These are phyloP conservation scores for Pygoscelis adeliae DNA, from an alignment of 2,113 vertebrate species.

Conservation along the genomic window DNA sequence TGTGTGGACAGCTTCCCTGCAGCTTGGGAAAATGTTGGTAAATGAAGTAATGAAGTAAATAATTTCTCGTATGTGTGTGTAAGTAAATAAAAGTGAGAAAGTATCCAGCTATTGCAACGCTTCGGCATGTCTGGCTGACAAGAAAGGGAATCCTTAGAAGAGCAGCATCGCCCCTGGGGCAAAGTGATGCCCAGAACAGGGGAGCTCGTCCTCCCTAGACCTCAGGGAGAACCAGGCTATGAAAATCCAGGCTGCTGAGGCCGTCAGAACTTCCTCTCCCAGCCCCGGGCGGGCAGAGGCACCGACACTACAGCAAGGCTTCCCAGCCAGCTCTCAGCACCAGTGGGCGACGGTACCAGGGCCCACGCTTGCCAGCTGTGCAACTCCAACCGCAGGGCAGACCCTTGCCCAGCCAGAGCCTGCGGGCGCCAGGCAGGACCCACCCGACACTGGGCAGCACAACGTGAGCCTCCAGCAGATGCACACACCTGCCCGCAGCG, in stretches of 20 bases:
- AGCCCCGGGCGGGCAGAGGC: not conserved
- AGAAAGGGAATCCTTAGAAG: not conserved
- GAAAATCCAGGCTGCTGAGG: not conserved
- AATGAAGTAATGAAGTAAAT: not conserved
- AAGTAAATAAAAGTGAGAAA: not conserved
- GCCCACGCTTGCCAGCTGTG: rapidly evolving
- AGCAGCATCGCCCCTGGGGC: not conserved
- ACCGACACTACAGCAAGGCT: not conserved
- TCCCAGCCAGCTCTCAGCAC: not conserved
- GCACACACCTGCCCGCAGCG: not conserved
- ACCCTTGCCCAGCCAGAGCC: not conserved
- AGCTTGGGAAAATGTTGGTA: not conserved
- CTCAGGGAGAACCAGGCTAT: not conserved
- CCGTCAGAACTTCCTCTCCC: not conserved
- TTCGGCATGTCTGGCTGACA: not conserved
- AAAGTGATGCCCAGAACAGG: not conserved
- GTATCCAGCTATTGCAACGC: not conserved
- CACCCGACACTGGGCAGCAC: rapidly evolving
- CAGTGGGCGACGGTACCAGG: rapidly evolving
- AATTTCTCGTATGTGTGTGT: not conserved
- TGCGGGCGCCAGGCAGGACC: not conserved
- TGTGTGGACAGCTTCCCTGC: not conserved
- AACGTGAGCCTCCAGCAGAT: not conserved
- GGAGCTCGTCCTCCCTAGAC: not conserved
- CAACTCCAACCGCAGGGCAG: not conserved